A percentile compares a stretch with the other conserved stretches of the same genome.
phyloP scores from a whole-genome alignment of 2,888 invertebrate genomes.

The Eugnorisma glareosa region DNA sequence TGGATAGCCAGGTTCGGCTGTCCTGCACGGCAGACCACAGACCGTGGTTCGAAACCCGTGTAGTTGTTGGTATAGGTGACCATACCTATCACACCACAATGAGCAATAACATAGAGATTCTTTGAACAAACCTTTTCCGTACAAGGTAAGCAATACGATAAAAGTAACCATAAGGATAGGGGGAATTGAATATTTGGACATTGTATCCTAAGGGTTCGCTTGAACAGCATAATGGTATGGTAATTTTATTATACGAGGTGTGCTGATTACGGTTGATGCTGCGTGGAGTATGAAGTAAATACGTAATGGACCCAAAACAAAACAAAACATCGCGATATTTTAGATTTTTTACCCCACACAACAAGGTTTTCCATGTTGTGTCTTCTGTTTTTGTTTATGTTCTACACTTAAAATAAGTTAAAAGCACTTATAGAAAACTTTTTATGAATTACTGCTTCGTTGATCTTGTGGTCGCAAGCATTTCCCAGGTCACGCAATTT shows the following conservation, averaged over 20 bases:
- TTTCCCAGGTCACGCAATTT: too few relatives aligned
- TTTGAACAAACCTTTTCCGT: background rate
- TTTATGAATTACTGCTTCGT: too few relatives aligned
- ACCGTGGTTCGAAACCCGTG: too few relatives aligned
- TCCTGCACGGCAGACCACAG: too few relatives aligned
- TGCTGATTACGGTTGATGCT: conserved; percentile 23
- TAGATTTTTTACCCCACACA: background rate
- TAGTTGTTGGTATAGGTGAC: too few relatives aligned
- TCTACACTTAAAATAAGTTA: too few relatives aligned
- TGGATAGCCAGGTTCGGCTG: too few relatives aligned
- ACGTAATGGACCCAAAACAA: conserved; percentile 15
- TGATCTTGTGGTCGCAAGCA: too few relatives aligned
- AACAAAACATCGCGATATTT: background rate
- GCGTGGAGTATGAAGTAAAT: conserved; percentile 1
- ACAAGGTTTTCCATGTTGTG: background rate
- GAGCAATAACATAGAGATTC: background rate
- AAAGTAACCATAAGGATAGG: conserved; percentile 18
- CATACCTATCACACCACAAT: background rate
- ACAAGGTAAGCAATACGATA: conserved; percentile 1
- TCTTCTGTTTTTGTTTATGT: too few relatives aligned
- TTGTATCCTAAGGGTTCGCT: conserved; percentile 22
- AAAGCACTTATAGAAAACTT: too few relatives aligned
- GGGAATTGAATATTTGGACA: conserved; percentile 39
- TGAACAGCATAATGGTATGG: conserved; percentile 36
- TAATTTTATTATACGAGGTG: conserved; percentile 43